A percentile compares a stretch with the other conserved stretches of the same genome.
Evolutionary conservation across 2,113 vertebrate species (phyloP).

Genomic region (Meriones unguiculatus): DNA sequence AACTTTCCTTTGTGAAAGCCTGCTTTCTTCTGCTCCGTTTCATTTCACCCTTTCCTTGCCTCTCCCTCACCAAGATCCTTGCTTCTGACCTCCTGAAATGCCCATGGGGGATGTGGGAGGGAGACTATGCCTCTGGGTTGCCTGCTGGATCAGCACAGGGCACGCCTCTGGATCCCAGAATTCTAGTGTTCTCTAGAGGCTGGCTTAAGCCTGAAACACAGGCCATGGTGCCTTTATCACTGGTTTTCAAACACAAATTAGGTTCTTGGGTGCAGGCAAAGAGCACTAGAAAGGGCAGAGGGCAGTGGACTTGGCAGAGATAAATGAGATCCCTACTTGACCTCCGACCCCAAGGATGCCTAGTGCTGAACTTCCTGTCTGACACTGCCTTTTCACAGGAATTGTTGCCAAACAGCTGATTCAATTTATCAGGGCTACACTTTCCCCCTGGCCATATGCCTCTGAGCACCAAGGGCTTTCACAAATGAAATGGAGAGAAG

Average conservation of each 20-base stretch:
- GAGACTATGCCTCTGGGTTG: not conserved
- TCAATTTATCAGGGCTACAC: conserved; percentile 62
- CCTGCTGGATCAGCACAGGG: not conserved
- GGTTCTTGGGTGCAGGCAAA: conserved; percentile 56
- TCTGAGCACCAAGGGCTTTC: conserved; percentile 54
- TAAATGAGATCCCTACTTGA: conserved; percentile 73
- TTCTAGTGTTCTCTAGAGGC: conserved; percentile 3
- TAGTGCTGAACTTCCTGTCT: conserved; percentile 67
- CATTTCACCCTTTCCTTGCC: conserved; percentile 56
- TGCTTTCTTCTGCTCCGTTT: conserved; percentile 65
- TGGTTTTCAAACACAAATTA: conserved; percentile 77
- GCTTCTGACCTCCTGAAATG: conserved; percentile 51
- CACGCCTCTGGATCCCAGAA: not conserved
- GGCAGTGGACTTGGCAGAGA: conserved; percentile 71
- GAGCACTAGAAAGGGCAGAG: conserved; percentile 61
- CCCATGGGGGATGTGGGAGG: not conserved
- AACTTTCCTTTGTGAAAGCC: conserved; percentile 73
- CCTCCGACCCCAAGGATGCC: conserved; percentile 66
- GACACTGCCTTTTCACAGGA: not conserved
- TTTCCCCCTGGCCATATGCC: conserved; percentile 40
- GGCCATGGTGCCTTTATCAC: conserved; percentile 1
- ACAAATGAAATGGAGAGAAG: conserved; percentile 72
- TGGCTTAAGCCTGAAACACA: not conserved
- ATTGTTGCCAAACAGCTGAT: conserved; percentile 48
- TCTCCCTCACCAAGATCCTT: conserved; percentile 25